phyloP scores from a whole-genome alignment of 1,140 invertebrate genomes.

The Sitodiplosis mosellana region DNA sequence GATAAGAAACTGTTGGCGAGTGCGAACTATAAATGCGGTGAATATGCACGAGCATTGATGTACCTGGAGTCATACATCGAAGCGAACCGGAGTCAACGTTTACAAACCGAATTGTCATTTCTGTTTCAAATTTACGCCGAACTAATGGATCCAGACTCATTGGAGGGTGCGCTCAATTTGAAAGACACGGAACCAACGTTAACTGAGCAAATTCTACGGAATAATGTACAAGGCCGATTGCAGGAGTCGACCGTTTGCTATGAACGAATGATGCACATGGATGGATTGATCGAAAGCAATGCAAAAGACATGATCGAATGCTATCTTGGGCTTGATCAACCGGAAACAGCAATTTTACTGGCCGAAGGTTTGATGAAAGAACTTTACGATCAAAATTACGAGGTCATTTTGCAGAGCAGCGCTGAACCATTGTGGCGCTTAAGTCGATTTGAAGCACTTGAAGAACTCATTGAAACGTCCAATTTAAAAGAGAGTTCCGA shows the following conservation, averaged over 20 bases:
- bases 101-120: slow-evolving; percentile 39
- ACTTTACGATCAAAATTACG: slow-evolving; percentile 24
- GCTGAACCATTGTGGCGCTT: slow-evolving; percentile 80
- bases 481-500: slow-evolving; percentile 24
- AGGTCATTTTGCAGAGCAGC: slow-evolving; percentile 35
- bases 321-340: slow-evolving; percentile 55
- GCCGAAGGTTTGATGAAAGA: slow-evolving; percentile 34
- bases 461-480: slow-evolving; percentile 34
- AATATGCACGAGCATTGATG: slow-evolving; percentile 50
- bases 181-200: slow-evolving; percentile 45
- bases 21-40: slow-evolving; percentile 49
- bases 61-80: slow-evolving; percentile 54
- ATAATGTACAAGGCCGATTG: slow-evolving; percentile 50
- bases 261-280: slow-evolving; percentile 42
- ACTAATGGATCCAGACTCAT: slow-evolving; percentile 56
- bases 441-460: slow-evolving; percentile 57
- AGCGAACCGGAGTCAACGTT: slow-evolving; percentile 27
- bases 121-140: slow-evolving; percentile 54
- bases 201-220: slow-evolving; percentile 47
- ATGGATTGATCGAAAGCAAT: slow-evolving; percentile 29
- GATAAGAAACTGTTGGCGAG: slow-evolving; percentile 45
- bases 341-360: slow-evolving; percentile 51
- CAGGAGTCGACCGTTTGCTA: slow-evolving; percentile 60
- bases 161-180: slow-evolving; percentile 47
- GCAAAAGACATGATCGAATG: slow-evolving; percentile 50